phyloP scores from a whole-genome alignment of 37 sponge, comb jelly and placozoan genomes.

The Cliona cf. orientalis region DNA sequence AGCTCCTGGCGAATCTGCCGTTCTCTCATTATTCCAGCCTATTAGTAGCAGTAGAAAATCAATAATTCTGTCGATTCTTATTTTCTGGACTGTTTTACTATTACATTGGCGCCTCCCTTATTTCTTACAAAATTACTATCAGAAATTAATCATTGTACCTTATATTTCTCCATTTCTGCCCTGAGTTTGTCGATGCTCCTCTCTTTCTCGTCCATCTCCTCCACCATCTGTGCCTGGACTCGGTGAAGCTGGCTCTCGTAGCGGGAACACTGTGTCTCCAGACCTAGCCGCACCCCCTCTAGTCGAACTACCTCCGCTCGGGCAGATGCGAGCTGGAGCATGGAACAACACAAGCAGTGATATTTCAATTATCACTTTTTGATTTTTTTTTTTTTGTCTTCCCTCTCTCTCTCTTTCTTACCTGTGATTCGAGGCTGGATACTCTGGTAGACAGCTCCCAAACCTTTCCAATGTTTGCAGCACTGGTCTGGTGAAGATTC shows the following conservation, averaged over 20 bases:
- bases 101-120: neutral
- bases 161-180: slow-evolving; percentile 47
- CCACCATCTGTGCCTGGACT: slow-evolving; percentile 51
- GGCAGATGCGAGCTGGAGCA: slow-evolving; percentile 28
- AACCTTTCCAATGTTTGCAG: no score
- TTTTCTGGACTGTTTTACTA: neutral
- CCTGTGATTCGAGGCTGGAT: no score
- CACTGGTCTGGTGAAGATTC: neutral
- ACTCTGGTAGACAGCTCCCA: no score
- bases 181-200: slow-evolving; percentile 16
- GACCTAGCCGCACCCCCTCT: no score
- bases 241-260: slow-evolving; percentile 65
- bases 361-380: no score
- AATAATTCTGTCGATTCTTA: neutral
- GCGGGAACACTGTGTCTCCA: slow-evolving; percentile 15
- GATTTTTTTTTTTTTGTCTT: no score
- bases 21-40: slow-evolving; percentile 61
- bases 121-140: neutral
- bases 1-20: slow-evolving; percentile 21
- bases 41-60: neutral
- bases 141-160: slow-evolving; percentile 8
- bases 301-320: slow-evolving; percentile 1
- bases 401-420: no score
- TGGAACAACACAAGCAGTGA: no score
- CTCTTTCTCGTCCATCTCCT: slow-evolving; percentile 64